phyloP scores from a whole-genome alignment of 2,113 vertebrate genomes.

The Trematomus loennbergii region DNA sequence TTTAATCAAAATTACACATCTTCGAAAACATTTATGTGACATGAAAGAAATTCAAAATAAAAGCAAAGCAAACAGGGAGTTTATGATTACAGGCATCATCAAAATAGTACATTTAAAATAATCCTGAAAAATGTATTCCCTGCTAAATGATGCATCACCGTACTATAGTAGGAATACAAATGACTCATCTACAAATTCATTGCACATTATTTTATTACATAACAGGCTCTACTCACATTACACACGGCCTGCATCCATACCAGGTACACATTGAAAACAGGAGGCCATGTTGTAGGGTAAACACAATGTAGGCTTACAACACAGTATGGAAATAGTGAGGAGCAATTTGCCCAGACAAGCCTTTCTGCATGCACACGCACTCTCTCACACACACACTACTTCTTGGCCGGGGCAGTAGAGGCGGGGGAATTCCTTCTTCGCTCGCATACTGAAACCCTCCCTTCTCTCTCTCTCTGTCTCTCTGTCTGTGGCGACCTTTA shows the following conservation, averaged over 20 bases:
- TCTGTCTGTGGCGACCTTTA: constrained; percentile 80
- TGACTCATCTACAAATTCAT: constrained; percentile 73
- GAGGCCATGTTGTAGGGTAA: constrained; percentile 64
- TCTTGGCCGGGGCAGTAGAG: constrained; percentile 80
- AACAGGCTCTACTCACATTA: constrained; percentile 73
- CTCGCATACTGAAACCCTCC: constrained; percentile 80
- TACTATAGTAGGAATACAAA: constrained; percentile 49
- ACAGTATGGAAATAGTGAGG: constrained; percentile 73
- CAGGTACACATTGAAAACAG: constrained; percentile 61
- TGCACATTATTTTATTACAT: constrained; percentile 69
- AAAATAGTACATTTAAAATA: constrained; percentile 6
- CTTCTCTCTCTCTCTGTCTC: constrained; percentile 10
- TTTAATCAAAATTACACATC: constrained; percentile 31
- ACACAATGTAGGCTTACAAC: constrained; percentile 59
- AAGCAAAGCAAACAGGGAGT: background rate
- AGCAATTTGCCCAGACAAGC: constrained; percentile 85
- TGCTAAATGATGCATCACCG: constrained; percentile 35
- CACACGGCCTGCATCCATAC: constrained; percentile 62
- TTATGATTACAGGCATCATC: background rate
- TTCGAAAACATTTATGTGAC: background rate
- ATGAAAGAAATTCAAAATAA: constrained; percentile 23
- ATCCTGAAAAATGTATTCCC: constrained; percentile 29
- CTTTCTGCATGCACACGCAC: constrained; percentile 71
- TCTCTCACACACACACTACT: constrained; percentile 62
- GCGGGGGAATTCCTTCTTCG: constrained; percentile 86